Evolutionary conservation across 2,113 vertebrate species (phyloP), one percentile per base, ranked within the genome.

Genomic region (Clarias gariepinus): DNA sequence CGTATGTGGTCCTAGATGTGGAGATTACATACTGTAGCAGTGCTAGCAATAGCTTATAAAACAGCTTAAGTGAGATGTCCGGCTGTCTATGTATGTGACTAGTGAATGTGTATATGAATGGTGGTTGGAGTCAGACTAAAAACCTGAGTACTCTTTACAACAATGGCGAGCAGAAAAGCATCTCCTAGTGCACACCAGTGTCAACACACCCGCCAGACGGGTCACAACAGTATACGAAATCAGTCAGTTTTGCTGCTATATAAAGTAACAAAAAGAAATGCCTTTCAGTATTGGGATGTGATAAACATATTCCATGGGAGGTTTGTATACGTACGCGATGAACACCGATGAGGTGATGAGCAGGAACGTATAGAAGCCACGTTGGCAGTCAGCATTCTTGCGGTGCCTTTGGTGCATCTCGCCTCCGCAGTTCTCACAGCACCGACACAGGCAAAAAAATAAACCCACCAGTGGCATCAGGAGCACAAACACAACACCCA

Each of bases 391-490:
- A 0, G 94, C 92, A 19, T 97, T 98, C 91, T 96, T 96, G 92
- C 96, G 96, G 94, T 99, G 97, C 58, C 98, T 95, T 93, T 99
- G 98, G 91, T 99, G 98, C 98, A 99, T 97, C 91, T 99, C 96
- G 30, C 98, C 98, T 60, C 98, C 98, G 47, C 98, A 99, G 95
- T 96, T 99, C 88, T 98, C 96, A 90, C 96, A 97, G 94, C 97
- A 99, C 33, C 98, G 98, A 87, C 98, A 99, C 94, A 97, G 52
- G 81, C 97, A 97, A 90, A 99, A 97, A 91, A 94, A 97, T 78
- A 91, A 89, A 86, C 96, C 98, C 61, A 97, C 94, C 89, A 98
- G 83, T 4, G 98, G 98, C 90, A 96, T 92, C 86, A 98, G 91
- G 69, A 97, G 77, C 89, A 98, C 79, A 85, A 98, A 96, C 61